phyloP scores from a whole-genome alignment of 2,797 vertebrate genomes.

The Moxostoma hubbsi region DNA sequence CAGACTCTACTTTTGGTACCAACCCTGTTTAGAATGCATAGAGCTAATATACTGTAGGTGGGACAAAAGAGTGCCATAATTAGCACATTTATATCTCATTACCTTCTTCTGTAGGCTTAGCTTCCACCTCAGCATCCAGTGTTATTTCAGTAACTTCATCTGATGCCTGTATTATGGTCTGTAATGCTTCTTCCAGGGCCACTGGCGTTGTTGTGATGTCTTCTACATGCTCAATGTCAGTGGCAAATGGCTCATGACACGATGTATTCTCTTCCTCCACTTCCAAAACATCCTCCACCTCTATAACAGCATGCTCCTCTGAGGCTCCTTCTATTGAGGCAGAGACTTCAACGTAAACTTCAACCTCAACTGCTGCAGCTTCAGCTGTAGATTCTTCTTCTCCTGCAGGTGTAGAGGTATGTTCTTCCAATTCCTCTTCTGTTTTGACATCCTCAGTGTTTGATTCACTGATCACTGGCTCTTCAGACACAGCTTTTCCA shows the following conservation, averaged over 20 bases:
- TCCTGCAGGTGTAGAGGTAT: neutral
- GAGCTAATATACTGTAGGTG: too few relatives aligned
- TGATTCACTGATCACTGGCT: too few relatives aligned
- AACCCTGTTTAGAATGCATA: too few relatives aligned
- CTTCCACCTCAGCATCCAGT: slow-evolving; percentile 1
- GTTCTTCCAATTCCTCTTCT: neutral
- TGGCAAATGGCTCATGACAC: neutral
- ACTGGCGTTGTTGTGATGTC: neutral
- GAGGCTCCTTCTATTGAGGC: neutral
- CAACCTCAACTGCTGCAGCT: neutral
- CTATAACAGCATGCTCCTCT: neutral
- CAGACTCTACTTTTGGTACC: neutral
- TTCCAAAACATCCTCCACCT: neutral
- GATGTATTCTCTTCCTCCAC: neutral
- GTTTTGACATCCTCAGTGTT: neutral
- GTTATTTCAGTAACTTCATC: neutral
- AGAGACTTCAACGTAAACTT: neutral
- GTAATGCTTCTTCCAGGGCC: neutral
- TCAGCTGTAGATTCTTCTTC: neutral
- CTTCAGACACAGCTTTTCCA: neutral
- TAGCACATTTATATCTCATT: neutral
- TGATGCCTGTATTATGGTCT: slow-evolving; percentile 15
- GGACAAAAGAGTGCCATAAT: neutral
- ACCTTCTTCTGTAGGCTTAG: slow-evolving; percentile 13
- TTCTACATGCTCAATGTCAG: neutral